Conservation (phyloP, 2,797 vertebrate genomes). For the Poeciliopsis infans region DNA sequence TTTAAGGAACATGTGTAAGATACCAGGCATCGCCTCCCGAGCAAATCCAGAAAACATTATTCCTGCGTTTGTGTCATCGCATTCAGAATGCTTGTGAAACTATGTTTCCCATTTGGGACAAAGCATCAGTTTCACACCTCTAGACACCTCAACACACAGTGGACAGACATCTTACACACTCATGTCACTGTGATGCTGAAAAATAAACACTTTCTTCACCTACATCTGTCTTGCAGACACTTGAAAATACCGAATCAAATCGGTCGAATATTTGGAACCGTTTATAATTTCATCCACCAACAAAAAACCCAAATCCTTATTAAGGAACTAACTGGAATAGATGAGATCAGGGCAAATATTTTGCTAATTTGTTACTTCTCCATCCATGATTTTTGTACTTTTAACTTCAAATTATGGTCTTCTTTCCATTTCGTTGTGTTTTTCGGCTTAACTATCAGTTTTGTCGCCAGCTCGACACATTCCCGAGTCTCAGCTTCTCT, state of each 20-base stretch:
- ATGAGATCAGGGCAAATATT: background rate
- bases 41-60: background rate
- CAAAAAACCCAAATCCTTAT: background rate
- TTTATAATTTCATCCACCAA: background rate
- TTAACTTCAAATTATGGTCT: background rate
- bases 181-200: background rate
- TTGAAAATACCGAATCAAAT: background rate
- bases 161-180: background rate
- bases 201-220: background rate
- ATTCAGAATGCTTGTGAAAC: background rate
- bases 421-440: constrained; percentile 3
- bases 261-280: background rate
- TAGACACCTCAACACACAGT: background rate
- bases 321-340: background rate
- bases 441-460: constrained; percentile 30
- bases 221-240: background rate
- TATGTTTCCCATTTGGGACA: background rate
- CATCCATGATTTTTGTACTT: background rate
- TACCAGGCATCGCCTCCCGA: background rate
- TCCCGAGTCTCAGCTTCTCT: constrained; percentile 7
- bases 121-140: background rate
- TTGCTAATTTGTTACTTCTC: background rate
- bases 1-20: background rate
- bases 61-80: background rate
- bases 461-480: constrained; percentile 31